These are phyloP conservation scores for Chrysaora quinquecirrha DNA, from an alignment of 30 jellyfish, hydroid and myxozoan species.

Conservation along the genomic window DNA sequence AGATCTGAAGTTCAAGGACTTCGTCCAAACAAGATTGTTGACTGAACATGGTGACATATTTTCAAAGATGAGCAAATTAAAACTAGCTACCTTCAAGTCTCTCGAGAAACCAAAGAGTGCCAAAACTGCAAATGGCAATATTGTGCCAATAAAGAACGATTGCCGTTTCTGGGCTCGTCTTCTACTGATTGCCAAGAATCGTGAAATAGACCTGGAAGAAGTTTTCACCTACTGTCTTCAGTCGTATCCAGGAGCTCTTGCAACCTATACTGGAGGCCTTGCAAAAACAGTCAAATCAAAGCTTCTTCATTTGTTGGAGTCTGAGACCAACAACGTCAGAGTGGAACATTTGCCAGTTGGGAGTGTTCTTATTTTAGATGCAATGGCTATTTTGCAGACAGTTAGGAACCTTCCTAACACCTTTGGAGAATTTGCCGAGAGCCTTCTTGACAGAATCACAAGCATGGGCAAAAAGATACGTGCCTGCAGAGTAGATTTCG, in stretches of 20 bases:
- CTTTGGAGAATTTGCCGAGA: constrained; percentile 29
- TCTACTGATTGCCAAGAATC: not conserved
- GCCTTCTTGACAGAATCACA: constrained; percentile 1
- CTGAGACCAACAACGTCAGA: too few species aligned
- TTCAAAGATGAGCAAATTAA: constrained; percentile 19
- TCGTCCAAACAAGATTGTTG: constrained; percentile 25
- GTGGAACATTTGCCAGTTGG: too few species aligned
- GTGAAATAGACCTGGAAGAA: not conserved
- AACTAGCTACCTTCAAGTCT: constrained; percentile 34
- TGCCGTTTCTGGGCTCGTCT: not conserved
- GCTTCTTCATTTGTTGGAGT: too few species aligned
- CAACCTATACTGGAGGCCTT: not conserved
- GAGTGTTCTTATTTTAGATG: constrained; percentile 31
- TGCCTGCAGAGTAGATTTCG: not conserved
- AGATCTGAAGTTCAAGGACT: constrained; percentile 19
- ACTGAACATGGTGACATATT: constrained; percentile 35
- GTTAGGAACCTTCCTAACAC: constrained; percentile 8
- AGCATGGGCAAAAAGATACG: not conserved
- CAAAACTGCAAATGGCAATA: not conserved
- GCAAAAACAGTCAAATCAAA: too few species aligned
- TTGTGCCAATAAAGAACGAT: not conserved
- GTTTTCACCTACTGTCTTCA: not conserved
- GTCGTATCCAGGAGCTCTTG: not conserved
- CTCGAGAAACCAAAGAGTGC: constrained; percentile 1
- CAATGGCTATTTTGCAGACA: constrained; percentile 45